These are phyloP conservation scores for Melanophora roralis DNA, from an alignment of 2,888 invertebrate species.

Conservation along the genomic window DNA sequence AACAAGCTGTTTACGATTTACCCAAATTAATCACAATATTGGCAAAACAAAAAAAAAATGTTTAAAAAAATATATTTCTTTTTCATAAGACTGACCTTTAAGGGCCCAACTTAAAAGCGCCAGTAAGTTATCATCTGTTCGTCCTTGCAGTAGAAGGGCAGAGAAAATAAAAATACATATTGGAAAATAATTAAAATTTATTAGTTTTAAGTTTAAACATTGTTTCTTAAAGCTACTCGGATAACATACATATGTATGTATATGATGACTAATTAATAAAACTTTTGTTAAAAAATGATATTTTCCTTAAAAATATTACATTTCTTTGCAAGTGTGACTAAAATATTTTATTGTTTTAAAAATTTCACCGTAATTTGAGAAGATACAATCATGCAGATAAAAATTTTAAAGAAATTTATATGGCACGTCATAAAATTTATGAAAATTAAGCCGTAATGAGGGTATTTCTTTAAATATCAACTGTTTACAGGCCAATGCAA, in stretches of 20 bases:
- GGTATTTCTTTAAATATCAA: too few species aligned
- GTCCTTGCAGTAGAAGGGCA: not conserved
- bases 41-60: not conserved
- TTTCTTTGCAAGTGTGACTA: not conserved
- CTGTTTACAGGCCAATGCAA: too few species aligned
- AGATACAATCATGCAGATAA: not conserved
- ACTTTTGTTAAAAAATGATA: too few species aligned
- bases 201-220: conserved; percentile 21
- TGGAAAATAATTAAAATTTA: conserved; percentile 41
- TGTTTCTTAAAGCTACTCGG: conserved; percentile 4
- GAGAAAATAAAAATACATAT: conserved; percentile 11
- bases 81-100: not conserved
- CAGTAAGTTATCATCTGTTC: not conserved
- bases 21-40: not conserved
- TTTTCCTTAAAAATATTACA: too few species aligned
- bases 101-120: not conserved
- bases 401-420: not conserved
- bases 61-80: not conserved
- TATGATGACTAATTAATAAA: too few species aligned
- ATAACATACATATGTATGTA: conserved; percentile 13
- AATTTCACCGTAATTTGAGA: not conserved
- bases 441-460: not conserved
- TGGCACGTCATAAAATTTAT: conserved; percentile 5
- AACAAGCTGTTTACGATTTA: conserved; percentile 47
- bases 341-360: conserved; percentile 6